phyloP scores from a whole-genome alignment of 2,113 vertebrate species.

The Chamaea fasciata region DNA sequence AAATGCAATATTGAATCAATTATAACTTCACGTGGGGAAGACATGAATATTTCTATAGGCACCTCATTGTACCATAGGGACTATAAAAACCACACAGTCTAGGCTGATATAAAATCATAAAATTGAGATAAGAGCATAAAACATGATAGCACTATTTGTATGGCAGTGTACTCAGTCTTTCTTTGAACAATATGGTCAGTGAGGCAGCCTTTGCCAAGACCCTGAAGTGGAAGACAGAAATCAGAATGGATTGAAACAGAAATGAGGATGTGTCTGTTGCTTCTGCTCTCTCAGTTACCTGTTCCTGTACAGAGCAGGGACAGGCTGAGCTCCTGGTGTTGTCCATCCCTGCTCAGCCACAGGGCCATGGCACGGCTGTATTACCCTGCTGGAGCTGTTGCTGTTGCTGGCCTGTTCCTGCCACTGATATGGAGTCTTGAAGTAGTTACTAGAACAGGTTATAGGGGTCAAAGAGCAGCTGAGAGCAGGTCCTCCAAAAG shows the following conservation, averaged over 20 bases:
- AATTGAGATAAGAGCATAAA: background rate
- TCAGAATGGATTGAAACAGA: background rate
- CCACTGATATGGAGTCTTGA: background rate
- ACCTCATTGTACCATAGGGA: background rate
- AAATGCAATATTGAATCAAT: background rate
- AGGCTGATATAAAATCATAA: background rate
- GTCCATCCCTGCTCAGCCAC: accelerated
- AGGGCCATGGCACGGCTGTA: accelerated
- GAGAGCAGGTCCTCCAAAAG: background rate
- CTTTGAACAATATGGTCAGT: background rate
- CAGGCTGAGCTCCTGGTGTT: accelerated
- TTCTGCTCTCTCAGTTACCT: background rate
- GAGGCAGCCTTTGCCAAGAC: background rate
- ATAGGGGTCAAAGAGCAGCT: background rate
- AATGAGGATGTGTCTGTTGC: background rate
- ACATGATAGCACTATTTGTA: background rate
- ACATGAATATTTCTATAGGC: background rate
- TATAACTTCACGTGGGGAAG: slow-evolving; percentile 12
- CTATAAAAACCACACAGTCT: background rate
- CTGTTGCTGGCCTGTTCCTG: background rate
- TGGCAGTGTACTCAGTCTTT: background rate
- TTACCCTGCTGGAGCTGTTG: background rate
- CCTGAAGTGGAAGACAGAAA: background rate
- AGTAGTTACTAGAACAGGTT: background rate
- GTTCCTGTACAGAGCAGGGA: background rate